phyloP scores from a whole-genome alignment of 2,797 vertebrate genomes.

The Poecilia picta region DNA sequence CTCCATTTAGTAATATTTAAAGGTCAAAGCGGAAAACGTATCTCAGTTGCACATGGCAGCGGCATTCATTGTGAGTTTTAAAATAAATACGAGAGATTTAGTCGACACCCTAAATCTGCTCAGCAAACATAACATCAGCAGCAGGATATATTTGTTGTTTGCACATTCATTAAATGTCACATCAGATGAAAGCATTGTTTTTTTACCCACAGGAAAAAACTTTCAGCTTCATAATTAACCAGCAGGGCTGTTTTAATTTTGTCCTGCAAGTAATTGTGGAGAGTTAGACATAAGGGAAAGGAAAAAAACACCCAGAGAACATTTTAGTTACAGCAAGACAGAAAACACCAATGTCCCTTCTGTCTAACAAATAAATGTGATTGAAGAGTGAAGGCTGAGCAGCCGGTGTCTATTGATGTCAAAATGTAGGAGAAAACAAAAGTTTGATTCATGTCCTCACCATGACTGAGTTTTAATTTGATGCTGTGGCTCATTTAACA shows the following conservation, averaged over 20 bases:
- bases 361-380: background rate
- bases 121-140: constrained; percentile 8
- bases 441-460: background rate
- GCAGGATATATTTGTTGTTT: constrained; percentile 16
- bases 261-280: constrained; percentile 22
- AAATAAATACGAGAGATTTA: background rate
- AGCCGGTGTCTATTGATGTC: background rate
- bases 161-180: constrained; percentile 2
- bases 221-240: constrained; percentile 32
- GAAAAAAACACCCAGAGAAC: background rate
- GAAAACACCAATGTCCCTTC: background rate
- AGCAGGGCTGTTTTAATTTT: constrained; percentile 15
- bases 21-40: constrained; percentile 48
- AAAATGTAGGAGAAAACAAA: background rate
- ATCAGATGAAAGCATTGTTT: constrained; percentile 9
- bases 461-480: background rate
- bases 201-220: constrained; percentile 13
- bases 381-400: background rate
- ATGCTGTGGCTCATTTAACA: background rate
- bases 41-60: background rate
- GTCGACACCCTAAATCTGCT: constrained; percentile 6
- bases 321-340: background rate
- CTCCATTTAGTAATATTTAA: constrained; percentile 47
- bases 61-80: background rate
- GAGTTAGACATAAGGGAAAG: constrained; percentile 19